Conservation (phyloP, 2,888 invertebrate species). For the Macropis europaea region DNA sequence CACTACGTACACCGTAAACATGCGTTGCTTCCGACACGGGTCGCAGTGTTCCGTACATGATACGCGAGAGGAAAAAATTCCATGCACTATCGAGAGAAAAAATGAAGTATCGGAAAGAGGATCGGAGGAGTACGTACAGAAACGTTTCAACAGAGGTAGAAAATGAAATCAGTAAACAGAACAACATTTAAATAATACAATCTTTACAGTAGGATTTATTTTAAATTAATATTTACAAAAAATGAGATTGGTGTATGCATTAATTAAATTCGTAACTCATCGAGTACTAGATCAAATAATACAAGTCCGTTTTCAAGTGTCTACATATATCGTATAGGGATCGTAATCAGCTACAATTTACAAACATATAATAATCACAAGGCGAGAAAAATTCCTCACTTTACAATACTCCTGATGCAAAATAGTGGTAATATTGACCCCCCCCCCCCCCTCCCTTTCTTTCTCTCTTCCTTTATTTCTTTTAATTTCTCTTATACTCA, state of each 20-base stretch:
- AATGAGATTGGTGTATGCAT: constrained; percentile 70
- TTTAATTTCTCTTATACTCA: constrained; percentile 36
- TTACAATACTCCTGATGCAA: constrained; percentile 61
- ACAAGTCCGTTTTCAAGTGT: constrained; percentile 56
- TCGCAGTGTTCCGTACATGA: not conserved
- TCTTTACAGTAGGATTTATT: constrained; percentile 76
- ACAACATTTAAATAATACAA: constrained; percentile 70
- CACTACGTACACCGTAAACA: not conserved
- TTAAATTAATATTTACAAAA: constrained; percentile 76
- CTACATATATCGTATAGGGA: constrained; percentile 61
- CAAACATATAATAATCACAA: constrained; percentile 65
- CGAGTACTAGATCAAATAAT: constrained; percentile 68
- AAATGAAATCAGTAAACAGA: constrained; percentile 35
- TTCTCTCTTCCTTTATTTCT: constrained; percentile 10
- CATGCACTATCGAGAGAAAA: not conserved
- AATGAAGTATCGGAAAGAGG: not conserved
- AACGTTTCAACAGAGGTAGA: not conserved
- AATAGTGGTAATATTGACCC: constrained; percentile 53
- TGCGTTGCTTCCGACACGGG: not conserved
- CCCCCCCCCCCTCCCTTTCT: not conserved
- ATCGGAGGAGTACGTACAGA: not conserved
- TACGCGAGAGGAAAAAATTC: not conserved
- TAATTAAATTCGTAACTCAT: constrained; percentile 58
- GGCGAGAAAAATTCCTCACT: constrained; percentile 57
- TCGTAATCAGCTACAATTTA: constrained; percentile 60